These are phyloP conservation scores for Tholera decimalis DNA, from an alignment of 2,888 invertebrate species.

Conservation along the genomic window DNA sequence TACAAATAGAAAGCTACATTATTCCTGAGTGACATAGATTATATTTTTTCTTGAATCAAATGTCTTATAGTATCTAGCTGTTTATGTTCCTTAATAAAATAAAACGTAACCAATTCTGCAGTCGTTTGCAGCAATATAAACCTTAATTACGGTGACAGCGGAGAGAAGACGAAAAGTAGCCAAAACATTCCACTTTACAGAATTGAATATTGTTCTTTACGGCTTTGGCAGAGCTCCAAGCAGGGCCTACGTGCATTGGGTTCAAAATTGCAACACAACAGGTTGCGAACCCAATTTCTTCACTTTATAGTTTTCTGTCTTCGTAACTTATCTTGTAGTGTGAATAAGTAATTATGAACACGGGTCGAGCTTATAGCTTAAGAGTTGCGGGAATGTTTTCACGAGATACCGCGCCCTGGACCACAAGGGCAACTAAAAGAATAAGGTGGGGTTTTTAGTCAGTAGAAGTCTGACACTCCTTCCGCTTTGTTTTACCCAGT, in stretches of 20 bases:
- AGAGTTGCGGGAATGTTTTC: too few species aligned
- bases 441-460: too few species aligned
- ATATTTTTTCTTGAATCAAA: too few species aligned
- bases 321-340: conserved; percentile 14
- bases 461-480: too few species aligned
- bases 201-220: conserved; percentile 47
- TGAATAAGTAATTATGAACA: conserved; percentile 32
- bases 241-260: conserved; percentile 34
- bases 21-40: too few species aligned
- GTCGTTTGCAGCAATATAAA: conserved; percentile 33
- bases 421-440: too few species aligned
- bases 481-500: too few species aligned
- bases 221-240: conserved; percentile 40
- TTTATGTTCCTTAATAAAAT: too few species aligned
- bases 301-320: conserved; percentile 24
- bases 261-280: conserved; percentile 44
- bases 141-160: conserved; percentile 22
- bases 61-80: too few species aligned
- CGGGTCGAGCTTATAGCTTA: too few species aligned
- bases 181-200: conserved; percentile 26
- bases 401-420: too few species aligned
- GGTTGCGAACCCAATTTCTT: conserved; percentile 43
- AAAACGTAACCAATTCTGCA: background rate
- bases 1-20: too few species aligned
- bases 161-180: conserved; percentile 23